Evolutionary conservation across 2,888 invertebrate genomes (phyloP), one percentile per base, ranked within the genome.

Genomic region (Eulithis prunata): DNA sequence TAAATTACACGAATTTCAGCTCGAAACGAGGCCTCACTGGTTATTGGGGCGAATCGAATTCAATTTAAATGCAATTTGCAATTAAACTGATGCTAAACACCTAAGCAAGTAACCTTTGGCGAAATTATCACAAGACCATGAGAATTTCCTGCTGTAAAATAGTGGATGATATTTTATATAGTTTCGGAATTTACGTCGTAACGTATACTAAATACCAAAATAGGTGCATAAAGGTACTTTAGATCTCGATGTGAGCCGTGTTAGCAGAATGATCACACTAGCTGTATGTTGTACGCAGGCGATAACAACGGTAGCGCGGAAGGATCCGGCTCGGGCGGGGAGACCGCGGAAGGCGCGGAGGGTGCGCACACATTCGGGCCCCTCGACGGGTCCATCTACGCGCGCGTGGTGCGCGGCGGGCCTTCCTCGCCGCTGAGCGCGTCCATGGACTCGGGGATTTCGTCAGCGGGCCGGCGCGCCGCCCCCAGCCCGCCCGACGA

Each of bases 361-460:
- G 88, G 89, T 43, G 94, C 91, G 74, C 96, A 97, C 88, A 97
- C 96, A 54, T 96, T 96, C 86, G 97, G 97, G 49, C 97, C 97
- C 53, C 93, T 97, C 78, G 97, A 98, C 95, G 98, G 98, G 77
- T 97, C 97, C 80, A 95, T 98, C 80, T 98, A 98, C 95, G 97
- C 98, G 74, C 95, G 95, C 64, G 95, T 95, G 74, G 89, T 91
- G 77, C 89, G 93, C 78, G 88, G 90, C 76, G 89, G 90, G 71
- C 88, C 89, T 62, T 94, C 95, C 78, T 96, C 96, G 82, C 96
- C 96, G 79, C 95, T 97, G 89, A 96, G 96, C 81, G 96, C 97
- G 86, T 97, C 97, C 89, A 97, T 97, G 96, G 97, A 97, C 94
- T 97, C 97, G 78, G 97, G 97, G 79, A 97, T 97, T 80, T 97